These are phyloP conservation scores for Luscinia luscinia DNA, from an alignment of 2,797 vertebrate genomes.

Conservation along the genomic window DNA sequence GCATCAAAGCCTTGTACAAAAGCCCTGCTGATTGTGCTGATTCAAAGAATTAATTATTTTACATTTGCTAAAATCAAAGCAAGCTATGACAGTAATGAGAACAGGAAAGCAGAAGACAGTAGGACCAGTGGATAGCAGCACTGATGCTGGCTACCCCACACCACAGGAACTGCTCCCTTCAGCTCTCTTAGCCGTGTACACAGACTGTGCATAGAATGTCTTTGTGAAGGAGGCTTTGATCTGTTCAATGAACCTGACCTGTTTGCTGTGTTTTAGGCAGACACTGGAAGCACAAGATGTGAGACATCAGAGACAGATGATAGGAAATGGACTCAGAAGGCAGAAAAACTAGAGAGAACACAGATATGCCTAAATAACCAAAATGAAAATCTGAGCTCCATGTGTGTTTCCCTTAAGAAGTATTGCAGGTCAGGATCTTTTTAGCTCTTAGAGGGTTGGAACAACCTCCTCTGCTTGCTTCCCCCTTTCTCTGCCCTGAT, in stretches of 20 bases:
- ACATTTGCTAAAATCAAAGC: slow-evolving; percentile 36
- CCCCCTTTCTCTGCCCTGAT: not conserved
- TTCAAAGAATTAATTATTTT: slow-evolving; percentile 36
- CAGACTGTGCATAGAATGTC: not conserved
- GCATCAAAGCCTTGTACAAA: slow-evolving; percentile 20
- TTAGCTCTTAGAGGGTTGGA: not conserved
- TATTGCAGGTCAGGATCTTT: not conserved
- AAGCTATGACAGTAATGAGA: not conserved
- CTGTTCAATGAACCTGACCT: not conserved
- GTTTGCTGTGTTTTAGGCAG: not conserved
- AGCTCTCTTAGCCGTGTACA: not conserved
- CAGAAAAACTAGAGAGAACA: not conserved
- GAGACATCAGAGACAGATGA: not conserved
- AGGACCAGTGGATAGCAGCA: not conserved
- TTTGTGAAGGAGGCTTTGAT: slow-evolving; percentile 2
- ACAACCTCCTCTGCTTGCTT: not conserved
- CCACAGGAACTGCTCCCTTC: not conserved
- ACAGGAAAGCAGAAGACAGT: not conserved
- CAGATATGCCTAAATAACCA: not conserved
- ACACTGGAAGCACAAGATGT: not conserved
- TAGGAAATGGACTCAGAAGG: not conserved
- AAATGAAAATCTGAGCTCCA: not conserved
- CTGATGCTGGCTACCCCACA: not conserved
- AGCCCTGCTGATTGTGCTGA: slow-evolving; percentile 2
- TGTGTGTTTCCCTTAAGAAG: not conserved